A percentile compares a stretch with the other conserved stretches of the same genome.
These are phyloP conservation scores for Cyclura pinguis DNA, from an alignment of 2,797 vertebrate species.

Conservation along the genomic window DNA sequence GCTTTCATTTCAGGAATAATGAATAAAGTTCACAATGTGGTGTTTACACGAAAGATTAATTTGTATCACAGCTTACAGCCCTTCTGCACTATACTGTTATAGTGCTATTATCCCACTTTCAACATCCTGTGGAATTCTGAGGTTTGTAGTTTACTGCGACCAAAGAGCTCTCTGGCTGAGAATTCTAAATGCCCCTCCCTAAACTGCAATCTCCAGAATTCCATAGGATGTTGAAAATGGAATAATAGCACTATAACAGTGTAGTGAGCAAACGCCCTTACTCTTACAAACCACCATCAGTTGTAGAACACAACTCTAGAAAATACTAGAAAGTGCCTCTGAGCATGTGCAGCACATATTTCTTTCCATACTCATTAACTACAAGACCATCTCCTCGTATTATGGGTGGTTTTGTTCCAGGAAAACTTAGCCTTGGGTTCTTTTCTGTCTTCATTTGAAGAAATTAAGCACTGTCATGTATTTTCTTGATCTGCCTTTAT, in stretches of 20 bases:
- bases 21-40: neutral
- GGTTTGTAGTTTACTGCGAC: too few species aligned
- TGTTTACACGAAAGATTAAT: neutral
- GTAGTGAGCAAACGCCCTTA: too few species aligned
- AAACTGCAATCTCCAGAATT: too few species aligned
- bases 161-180: too few species aligned
- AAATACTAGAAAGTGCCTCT: neutral
- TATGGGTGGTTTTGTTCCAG: neutral
- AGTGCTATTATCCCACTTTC: too few species aligned
- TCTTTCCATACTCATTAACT: neutral
- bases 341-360: neutral
- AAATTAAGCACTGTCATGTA: neutral
- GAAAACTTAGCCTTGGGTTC: neutral
- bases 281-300: neutral
- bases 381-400: neutral
- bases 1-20: neutral
- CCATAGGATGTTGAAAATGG: too few species aligned
- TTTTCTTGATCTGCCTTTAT: neutral
- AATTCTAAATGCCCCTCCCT: too few species aligned
- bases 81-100: too few species aligned
- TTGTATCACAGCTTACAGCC: neutral
- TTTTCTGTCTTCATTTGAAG: neutral
- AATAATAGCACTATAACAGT: too few species aligned
- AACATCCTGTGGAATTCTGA: too few species aligned
- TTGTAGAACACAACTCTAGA: neutral